Evolutionary conservation across 2,113 vertebrate species (phyloP).

Genomic region (Paracyprichromis sp.): DNA sequence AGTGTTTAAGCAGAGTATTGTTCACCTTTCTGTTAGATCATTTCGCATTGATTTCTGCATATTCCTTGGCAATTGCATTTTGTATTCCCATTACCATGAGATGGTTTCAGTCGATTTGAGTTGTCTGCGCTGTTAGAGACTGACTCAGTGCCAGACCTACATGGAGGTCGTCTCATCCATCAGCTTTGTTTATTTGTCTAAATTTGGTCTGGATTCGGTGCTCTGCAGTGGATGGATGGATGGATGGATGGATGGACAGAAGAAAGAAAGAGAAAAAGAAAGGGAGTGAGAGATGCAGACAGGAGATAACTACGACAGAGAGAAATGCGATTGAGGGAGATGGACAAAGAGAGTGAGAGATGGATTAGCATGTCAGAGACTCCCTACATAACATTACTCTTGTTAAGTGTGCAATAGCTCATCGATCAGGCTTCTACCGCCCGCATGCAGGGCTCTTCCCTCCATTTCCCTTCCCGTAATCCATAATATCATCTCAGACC

Average conservation of each 20-base stretch:
- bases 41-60: background rate
- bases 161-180: slow-evolving; percentile 14
- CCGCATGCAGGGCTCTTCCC: slow-evolving; percentile 37
- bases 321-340: slow-evolving; percentile 21
- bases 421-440: slow-evolving; percentile 60
- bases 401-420: slow-evolving; percentile 65
- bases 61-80: background rate
- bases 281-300: background rate
- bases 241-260: background rate
- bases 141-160: background rate
- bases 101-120: background rate
- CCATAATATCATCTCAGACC: slow-evolving; percentile 58
- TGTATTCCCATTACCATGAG: background rate
- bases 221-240: background rate
- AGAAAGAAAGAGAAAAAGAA: background rate
- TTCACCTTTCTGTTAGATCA: background rate
- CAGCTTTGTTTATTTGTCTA: slow-evolving; percentile 33
- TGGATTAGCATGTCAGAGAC: slow-evolving; percentile 64
- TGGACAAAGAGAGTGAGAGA: slow-evolving; percentile 43
- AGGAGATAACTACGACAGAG: slow-evolving; percentile 2
- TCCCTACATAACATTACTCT: slow-evolving; percentile 67
- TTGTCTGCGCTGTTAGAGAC: background rate
- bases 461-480: slow-evolving; percentile 52
- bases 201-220: background rate
- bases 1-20: background rate